Conservation (phyloP, 2,888 invertebrate genomes). For the Bellardia pandia region DNA sequence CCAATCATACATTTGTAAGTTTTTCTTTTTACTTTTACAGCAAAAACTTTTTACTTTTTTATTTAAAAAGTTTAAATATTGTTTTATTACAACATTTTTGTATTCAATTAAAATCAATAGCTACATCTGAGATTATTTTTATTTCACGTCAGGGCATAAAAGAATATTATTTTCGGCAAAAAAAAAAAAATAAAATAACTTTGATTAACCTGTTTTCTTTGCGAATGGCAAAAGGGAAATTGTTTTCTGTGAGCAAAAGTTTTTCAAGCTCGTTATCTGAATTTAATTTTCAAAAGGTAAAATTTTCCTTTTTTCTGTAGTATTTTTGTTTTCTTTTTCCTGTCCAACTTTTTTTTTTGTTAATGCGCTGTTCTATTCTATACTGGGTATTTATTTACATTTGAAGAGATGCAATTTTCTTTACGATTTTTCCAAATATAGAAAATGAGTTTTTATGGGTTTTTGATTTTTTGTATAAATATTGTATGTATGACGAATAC, state of each 20-base stretch:
- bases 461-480: slow-evolving; percentile 41
- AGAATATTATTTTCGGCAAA: background rate
- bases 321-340: slow-evolving; percentile 3
- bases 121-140: slow-evolving; percentile 8
- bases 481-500: slow-evolving; percentile 1
- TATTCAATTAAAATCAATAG: slow-evolving; percentile 36
- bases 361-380: background rate
- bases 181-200: slow-evolving; percentile 7
- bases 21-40: background rate
- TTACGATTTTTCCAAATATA: slow-evolving; percentile 51
- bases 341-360: slow-evolving; percentile 2
- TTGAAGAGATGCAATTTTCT: slow-evolving; percentile 53
- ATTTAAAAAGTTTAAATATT: slow-evolving; percentile 2
- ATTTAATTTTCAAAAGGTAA: slow-evolving; percentile 52
- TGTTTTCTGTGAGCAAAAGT: slow-evolving; percentile 47
- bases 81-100: slow-evolving; percentile 4
- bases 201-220: slow-evolving; percentile 38
- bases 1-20: too few relatives aligned
- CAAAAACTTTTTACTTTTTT: background rate
- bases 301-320: background rate
- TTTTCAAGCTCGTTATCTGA: slow-evolving; percentile 52
- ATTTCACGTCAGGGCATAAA: background rate
- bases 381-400: slow-evolving; percentile 22
- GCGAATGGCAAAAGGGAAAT: slow-evolving; percentile 10
- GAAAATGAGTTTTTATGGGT: slow-evolving; percentile 54